phyloP scores from a whole-genome alignment of 2,888 invertebrate genomes.

The Drosophila cognata region DNA sequence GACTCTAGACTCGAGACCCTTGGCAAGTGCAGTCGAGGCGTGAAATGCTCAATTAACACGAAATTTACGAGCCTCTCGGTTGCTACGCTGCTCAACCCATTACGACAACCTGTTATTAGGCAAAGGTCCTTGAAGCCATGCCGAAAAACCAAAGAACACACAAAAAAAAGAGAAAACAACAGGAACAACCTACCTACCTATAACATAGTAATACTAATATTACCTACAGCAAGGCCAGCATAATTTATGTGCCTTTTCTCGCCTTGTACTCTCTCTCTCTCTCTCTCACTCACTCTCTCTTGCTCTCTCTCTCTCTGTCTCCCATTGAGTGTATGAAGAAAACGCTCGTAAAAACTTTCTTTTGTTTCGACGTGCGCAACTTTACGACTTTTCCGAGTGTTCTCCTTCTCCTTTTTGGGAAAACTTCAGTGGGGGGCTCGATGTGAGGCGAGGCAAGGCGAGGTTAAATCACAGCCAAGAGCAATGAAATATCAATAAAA shows the following conservation, averaged over 20 bases:
- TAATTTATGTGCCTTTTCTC: slow-evolving; percentile 66
- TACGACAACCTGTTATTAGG: slow-evolving; percentile 65
- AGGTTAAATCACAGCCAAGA: slow-evolving; percentile 59
- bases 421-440: slow-evolving; percentile 14
- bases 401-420: slow-evolving; percentile 15
- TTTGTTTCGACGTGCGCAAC: slow-evolving; percentile 75
- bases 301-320: background rate
- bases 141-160: slow-evolving; percentile 8
- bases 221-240: slow-evolving; percentile 56
- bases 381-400: slow-evolving; percentile 83
- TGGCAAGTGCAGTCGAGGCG: slow-evolving; percentile 71
- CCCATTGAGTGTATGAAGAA: slow-evolving; percentile 25
- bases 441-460: slow-evolving; percentile 27
- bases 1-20: background rate
- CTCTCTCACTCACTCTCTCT: background rate
- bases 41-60: slow-evolving; percentile 83
- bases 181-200: background rate
- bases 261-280: slow-evolving; percentile 27
- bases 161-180: slow-evolving; percentile 6
- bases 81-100: slow-evolving; percentile 59
- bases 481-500: slow-evolving; percentile 78
- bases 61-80: slow-evolving; percentile 77
- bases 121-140: slow-evolving; percentile 69
- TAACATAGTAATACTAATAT: background rate
- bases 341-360: slow-evolving; percentile 79